Evolutionary conservation across 2,888 invertebrate genomes (phyloP).

Genomic region (Eurois occulta): DNA sequence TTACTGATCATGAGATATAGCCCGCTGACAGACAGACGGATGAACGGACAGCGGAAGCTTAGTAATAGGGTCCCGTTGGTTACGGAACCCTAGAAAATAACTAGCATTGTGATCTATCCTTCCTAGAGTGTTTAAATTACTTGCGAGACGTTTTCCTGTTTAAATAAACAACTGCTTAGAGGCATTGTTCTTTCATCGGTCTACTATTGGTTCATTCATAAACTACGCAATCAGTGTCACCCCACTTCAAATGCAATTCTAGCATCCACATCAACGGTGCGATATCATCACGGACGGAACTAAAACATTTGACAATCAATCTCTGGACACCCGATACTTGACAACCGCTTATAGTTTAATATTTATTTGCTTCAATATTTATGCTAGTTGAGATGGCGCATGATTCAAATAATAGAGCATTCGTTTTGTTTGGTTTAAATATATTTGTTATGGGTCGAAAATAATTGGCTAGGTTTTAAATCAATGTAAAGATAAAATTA

Average conservation of each 20-base stretch:
- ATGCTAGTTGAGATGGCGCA: neutral
- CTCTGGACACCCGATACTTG: constrained; percentile 38
- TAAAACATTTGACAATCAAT: constrained; percentile 52
- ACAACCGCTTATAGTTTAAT: neutral
- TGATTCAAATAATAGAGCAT: neutral
- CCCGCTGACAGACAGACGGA: no score
- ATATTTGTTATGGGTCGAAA: neutral
- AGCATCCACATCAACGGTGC: neutral
- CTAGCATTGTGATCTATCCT: neutral
- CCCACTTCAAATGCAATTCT: constrained; percentile 13
- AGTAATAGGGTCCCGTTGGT: no score
- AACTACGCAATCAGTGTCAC: constrained; percentile 13
- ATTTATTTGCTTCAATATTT: constrained; percentile 24
- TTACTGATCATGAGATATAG: no score
- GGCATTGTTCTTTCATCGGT: neutral
- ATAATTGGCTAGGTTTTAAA: neutral
- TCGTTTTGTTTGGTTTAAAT: neutral
- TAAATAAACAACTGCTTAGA: neutral
- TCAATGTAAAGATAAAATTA: neutral
- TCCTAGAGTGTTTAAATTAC: neutral
- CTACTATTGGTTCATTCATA: neutral
- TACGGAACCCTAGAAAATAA: neutral
- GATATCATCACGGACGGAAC: neutral
- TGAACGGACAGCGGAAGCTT: no score
- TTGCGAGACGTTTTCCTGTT: neutral